Evolutionary conservation across 1,140 invertebrate genomes (phyloP), one percentile per base, ranked within the genome.

Genomic region (Atta colombica): DNA sequence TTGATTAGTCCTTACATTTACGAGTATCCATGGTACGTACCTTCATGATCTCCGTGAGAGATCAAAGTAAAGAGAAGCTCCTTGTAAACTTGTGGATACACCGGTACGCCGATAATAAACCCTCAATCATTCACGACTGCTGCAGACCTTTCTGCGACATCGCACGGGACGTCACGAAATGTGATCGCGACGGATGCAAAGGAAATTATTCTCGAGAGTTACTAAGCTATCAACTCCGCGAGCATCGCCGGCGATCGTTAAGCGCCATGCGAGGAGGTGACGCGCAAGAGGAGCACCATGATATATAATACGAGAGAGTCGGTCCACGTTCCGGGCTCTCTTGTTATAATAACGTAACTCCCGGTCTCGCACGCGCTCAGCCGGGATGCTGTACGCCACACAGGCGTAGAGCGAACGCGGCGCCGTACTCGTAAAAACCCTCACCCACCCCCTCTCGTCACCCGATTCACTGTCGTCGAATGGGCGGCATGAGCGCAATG

Each of bases 221-320:
- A 28, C 14, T 53, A 60, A 60, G 66, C n/a, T 82, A 49, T 61
- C 55, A 25, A 74, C 53, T 28, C 53, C 80, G 55, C 35, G 68
- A 25, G 39, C 68, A 72, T 39, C 55, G 21, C 39, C 68, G 80
- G 55, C 55, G 80, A 84, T 61, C 45, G 60, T 87, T 65, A 87
- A 77, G 58, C 53, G 88, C 63, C 84, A 77, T 86, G 85, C 89
- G 78, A 87, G 69, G 21, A 87, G 69, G 55, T 88, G 74, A 87
- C 21, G 88, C 89, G 60, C 85, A 85, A 89, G 88, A 88, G 80
- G 77, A 85, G 85, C 85, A 82, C 69, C 89, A 87, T 89, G 78
- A 88, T 85, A 49, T 77, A n/a, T 51, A 61, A 66, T n/a, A 39
- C 35, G 55, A 18, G 82, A 60, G 60, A 51, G 81, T 65, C 65